These are phyloP conservation scores for Vulpes vulpes DNA, from an alignment of 2,113 vertebrate genomes.

Conservation along the genomic window DNA sequence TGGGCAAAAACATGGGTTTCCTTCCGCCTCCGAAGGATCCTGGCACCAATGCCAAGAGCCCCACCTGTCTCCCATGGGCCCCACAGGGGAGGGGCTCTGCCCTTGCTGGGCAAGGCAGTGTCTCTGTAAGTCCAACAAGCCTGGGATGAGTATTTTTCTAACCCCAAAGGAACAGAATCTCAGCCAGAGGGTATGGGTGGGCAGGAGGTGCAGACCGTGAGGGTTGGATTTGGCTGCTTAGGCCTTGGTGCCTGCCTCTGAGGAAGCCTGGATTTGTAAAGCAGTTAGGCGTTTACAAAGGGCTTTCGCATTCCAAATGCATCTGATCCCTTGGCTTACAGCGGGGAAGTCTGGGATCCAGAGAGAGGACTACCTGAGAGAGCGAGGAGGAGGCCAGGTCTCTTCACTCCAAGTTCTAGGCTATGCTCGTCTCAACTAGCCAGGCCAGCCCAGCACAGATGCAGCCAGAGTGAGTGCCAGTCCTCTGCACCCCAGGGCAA, in stretches of 20 bases:
- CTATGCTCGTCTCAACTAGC: neutral
- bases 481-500: neutral
- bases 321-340: neutral
- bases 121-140: neutral
- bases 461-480: neutral
- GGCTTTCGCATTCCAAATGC: neutral
- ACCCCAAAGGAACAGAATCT: neutral
- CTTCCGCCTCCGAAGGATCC: neutral
- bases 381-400: fast-evolving
- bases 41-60: neutral
- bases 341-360: neutral
- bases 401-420: neutral
- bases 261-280: neutral
- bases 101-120: neutral
- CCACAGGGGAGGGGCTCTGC: fast-evolving
- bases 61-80: neutral
- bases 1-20: neutral
- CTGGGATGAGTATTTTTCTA: neutral
- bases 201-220: neutral
- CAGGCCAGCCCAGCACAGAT: too few relatives aligned
- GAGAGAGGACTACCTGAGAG: neutral
- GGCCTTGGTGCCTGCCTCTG: neutral
- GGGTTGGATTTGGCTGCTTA: neutral
- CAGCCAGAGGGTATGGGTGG: neutral
- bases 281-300: neutral